Percentiles rank a stretch among this genome's conserved stretches.
Evolutionary conservation across 2,113 vertebrate species (phyloP).

Genomic region (Sinocyclocheilus maitianheensis): DNA sequence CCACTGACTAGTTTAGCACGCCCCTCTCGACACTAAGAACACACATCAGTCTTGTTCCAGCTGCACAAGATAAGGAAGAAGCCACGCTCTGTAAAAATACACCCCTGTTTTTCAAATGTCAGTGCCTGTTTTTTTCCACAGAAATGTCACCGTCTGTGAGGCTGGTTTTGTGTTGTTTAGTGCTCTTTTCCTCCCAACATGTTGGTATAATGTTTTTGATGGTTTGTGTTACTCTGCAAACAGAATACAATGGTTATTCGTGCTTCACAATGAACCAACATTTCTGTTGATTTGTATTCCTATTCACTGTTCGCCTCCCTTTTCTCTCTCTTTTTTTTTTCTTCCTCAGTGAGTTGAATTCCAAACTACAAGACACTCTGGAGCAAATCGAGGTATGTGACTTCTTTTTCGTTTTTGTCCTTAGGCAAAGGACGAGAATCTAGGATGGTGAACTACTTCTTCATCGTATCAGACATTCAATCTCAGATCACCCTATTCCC

Average conservation of each 20-base stretch:
- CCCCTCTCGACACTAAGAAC: background rate
- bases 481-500: conserved; percentile 20
- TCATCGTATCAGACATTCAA: background rate
- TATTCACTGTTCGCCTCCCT: background rate
- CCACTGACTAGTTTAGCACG: background rate
- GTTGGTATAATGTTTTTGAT: background rate
- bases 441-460: background rate
- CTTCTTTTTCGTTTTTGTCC: background rate
- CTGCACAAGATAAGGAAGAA: background rate
- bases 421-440: background rate
- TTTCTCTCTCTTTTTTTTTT: conserved; percentile 47
- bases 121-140: background rate
- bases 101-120: conserved; percentile 31
- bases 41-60: background rate
- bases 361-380: conserved; percentile 97
- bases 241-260: background rate
- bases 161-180: background rate
- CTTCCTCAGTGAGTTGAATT: conserved; percentile 88
- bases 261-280: conserved; percentile 25
- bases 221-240: background rate
- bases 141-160: background rate
- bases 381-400: conserved; percentile 96
- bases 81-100: background rate
- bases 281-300: background rate
- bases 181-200: background rate